A percentile compares a stretch with the other conserved stretches of the same genome.
phyloP scores from a whole-genome alignment of 2,888 invertebrate genomes.

The Macaria notata region DNA sequence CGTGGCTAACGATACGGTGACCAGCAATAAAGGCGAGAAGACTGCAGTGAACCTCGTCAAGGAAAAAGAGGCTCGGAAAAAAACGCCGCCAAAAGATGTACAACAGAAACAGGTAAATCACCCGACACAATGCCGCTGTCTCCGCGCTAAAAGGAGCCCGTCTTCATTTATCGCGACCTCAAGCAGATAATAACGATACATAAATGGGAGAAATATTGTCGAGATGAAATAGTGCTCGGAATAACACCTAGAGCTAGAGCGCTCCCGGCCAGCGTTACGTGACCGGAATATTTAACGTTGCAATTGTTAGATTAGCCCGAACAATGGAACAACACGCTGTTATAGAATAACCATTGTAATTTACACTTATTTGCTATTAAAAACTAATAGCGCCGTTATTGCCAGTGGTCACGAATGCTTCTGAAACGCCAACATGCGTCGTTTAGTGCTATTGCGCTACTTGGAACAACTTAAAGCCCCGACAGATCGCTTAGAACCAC shows the following conservation, averaged over 20 bases:
- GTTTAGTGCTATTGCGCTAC: constrained; percentile 44
- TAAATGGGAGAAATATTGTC: constrained; percentile 8
- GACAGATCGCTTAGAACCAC: constrained; percentile 54
- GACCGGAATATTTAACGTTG: constrained; percentile 44
- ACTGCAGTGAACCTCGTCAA: constrained; percentile 52
- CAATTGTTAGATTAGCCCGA: constrained; percentile 45
- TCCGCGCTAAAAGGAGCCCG: constrained; percentile 3
- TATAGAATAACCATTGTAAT: constrained; percentile 52
- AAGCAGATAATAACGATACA: constrained; percentile 7
- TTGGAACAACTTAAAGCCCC: constrained; percentile 45
- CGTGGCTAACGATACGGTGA: constrained; percentile 76
- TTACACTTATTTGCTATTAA: constrained; percentile 58
- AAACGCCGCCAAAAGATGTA: constrained; percentile 56
- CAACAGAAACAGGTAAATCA: constrained; percentile 34
- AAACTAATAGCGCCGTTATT: constrained; percentile 65
- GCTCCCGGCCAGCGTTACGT: constrained; percentile 39
- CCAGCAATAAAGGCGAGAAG: constrained; percentile 68
- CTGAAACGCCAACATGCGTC: constrained; percentile 54
- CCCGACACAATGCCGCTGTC: constrained; percentile 16
- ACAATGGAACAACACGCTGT: constrained; percentile 44
- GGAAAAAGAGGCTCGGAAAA: constrained; percentile 61
- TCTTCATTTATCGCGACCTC: constrained; percentile 5
- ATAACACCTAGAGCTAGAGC: constrained; percentile 19
- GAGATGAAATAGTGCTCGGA: constrained; percentile 4
- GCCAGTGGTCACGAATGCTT: constrained; percentile 59